phyloP scores from a whole-genome alignment of 2,113 vertebrate species.

The Cranoglanis bouderius region DNA sequence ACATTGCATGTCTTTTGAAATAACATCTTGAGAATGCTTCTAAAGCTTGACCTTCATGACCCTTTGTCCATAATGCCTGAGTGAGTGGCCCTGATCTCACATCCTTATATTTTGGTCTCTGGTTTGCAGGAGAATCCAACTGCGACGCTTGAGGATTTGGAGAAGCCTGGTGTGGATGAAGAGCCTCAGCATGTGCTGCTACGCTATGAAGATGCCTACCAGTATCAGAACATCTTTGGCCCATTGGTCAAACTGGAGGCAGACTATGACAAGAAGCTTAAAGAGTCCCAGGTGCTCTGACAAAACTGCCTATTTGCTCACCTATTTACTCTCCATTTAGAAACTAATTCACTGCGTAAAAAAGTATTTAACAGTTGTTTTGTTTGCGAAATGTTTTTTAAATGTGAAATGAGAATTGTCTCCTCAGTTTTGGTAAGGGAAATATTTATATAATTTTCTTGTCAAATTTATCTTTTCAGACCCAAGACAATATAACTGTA shows the following conservation, averaged over 20 bases:
- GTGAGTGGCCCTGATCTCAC: neutral
- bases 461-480: slow-evolving; percentile 68
- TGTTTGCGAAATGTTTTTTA: neutral
- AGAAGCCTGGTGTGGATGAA: slow-evolving; percentile 97
- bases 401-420: neutral
- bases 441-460: neutral
- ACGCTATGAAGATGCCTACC: slow-evolving; percentile 96
- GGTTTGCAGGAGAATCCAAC: slow-evolving; percentile 88
- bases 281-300: slow-evolving; percentile 90
- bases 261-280: slow-evolving; percentile 99
- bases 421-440: neutral
- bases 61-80: neutral
- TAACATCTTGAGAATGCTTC: neutral
- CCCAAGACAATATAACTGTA: slow-evolving; percentile 99
- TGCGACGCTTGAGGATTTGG: slow-evolving; percentile 93
- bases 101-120: slow-evolving; percentile 29
- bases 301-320: neutral
- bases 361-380: neutral
- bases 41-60: neutral
- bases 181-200: slow-evolving; percentile 96
- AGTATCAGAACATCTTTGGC: slow-evolving; percentile 99
- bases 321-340: neutral
- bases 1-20: neutral
- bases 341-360: neutral
- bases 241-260: slow-evolving; percentile 97